Base-by-base conservation (phyloP, 2,797 vertebrate species). In the Galago senegalensis region DNA sequence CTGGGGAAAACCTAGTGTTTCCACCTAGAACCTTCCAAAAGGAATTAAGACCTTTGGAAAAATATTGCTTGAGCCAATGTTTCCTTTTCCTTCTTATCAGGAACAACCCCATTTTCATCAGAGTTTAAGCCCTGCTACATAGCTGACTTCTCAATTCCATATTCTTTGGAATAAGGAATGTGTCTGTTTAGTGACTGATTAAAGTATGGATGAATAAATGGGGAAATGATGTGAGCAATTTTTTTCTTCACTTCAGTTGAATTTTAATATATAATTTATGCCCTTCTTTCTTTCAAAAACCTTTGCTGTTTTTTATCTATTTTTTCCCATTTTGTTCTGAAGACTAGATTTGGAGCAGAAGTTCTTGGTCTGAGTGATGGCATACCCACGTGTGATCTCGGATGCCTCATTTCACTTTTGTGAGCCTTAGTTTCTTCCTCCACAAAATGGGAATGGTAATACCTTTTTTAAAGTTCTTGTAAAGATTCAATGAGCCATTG, bases 221-320 rank as follows among this genome's bases (percentile, higher is more conserved):
- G 25, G 43, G 80, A 72, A 63, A 82, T 88, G 73, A 91, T 23
- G 37, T 70, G 23, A 93, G 18, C 14, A 65, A 12, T 40, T 76
- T 16, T 43, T 80, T 60, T 40, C 7, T 61, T 83, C 75, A 40
- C 60, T 40, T 93, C n/a, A 60, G 65, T 83, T 87, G 25, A 29
- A 11, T 79, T 87, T 67, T 46, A 40, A 89, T 92, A 73, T 90
- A 46, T 83, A 43, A 72, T 81, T 75, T 96, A 94, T 85, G 20
- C 4, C 0, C 31, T 49, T 31, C 37, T 31, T 93, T 84, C 56
- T 83, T 92, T n/a, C 60, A 56, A 60, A 95, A 72, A 34, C 16
- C 20, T 79, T 77, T 94, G 5, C 27, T 53, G 3, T 49, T 56
- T 61, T 63, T 58, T 29, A 40, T 67, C 87, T 27, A 4, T 7